phyloP scores from a whole-genome alignment of 2,113 vertebrate genomes.

The Lepus timidus region DNA sequence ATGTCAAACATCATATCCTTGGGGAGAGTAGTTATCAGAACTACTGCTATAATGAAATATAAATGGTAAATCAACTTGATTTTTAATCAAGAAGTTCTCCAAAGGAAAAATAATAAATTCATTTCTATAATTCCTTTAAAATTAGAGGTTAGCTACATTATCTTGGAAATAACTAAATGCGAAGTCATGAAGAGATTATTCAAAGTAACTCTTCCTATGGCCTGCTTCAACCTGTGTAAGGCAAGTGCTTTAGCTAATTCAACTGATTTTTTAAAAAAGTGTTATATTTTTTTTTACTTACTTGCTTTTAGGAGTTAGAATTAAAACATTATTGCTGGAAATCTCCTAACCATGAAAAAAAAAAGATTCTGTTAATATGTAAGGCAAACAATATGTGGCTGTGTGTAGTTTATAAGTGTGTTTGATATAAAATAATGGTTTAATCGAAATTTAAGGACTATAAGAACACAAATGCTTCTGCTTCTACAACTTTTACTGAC shows the following conservation, averaged over 20 bases:
- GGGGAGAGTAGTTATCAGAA: conserved; percentile 2
- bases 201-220: conserved; percentile 56
- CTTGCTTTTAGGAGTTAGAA: conserved; percentile 47
- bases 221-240: conserved; percentile 25
- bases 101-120: conserved; percentile 63
- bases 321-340: conserved; percentile 49
- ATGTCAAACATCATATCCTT: conserved; percentile 58
- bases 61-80: conserved; percentile 36
- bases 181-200: conserved; percentile 60
- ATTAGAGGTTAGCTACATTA: conserved; percentile 22
- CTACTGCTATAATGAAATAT: conserved; percentile 48
- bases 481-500: neutral
- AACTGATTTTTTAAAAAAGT: conserved; percentile 31
- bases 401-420: neutral
- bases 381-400: neutral
- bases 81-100: conserved; percentile 54
- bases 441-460: neutral
- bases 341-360: neutral
- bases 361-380: neutral
- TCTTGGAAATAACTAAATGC: conserved; percentile 66
- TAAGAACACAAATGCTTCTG: neutral
- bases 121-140: conserved; percentile 46
- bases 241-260: conserved; percentile 45
- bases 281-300: conserved; percentile 34
- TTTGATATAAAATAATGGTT: neutral